Evolutionary conservation across 2,113 vertebrate species (phyloP), one percentile per base, ranked within the genome.

Genomic region (Acanthochromis polyacanthus): DNA sequence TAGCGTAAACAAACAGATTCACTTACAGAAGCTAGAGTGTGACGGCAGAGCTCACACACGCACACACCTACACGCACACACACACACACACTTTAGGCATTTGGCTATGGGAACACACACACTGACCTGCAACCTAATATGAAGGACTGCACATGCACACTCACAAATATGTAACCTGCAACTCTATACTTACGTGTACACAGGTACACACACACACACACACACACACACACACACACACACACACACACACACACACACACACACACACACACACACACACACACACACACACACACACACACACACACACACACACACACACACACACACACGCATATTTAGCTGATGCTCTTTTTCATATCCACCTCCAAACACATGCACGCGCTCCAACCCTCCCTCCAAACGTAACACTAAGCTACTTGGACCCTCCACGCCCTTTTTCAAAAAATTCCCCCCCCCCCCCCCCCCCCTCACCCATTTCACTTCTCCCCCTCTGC

Each of bases 1-100:
- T 77, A 80, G 72, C 59, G 57, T 78, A 85, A 85, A 88, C 84
- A 87, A 82, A 88, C 78, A 61, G 71, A 83, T 85, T 87, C 5
- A 36, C 40, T 85, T 85, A 50, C 79, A 82, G 59, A 74, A 56
- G 68, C 65, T 60, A 50, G 56, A 68, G 23, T 48, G 58, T 72
- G 32, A 65, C 68, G 28, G 45, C 20, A 60, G 46, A 15, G 20
- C 45, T 4, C 60, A 32, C 51, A 14, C 48, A 30, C 22, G 9
- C 48, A 52, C 16, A 65, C 0, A 43, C 22, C 57, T 4, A 22
- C 12, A 46, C 58, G 32, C 60, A 32, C 51, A 14, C 48, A 30
- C 48, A 52, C 16, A 70, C 0, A 43, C 22, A 61, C 5, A 22
- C 12, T 11, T 8, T 30, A 19, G 30, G 20, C 52, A 64, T 43